Percentiles rank a stretch among this genome's conserved stretches.
phyloP scores from a whole-genome alignment of 1,140 invertebrate species.

The Idris sp. region DNA sequence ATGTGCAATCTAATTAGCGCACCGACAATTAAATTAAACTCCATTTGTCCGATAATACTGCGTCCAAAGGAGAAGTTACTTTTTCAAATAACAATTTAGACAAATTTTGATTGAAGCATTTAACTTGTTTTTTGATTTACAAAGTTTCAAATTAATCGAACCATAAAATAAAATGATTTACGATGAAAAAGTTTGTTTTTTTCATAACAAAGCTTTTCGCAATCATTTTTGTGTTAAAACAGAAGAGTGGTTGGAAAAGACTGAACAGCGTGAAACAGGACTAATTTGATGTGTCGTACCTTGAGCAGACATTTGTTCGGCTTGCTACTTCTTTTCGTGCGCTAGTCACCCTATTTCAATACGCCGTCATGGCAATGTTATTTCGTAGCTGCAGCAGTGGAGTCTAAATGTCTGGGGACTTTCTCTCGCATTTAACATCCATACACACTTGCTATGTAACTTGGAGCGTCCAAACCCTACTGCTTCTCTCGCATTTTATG shows the following conservation, averaged over 20 bases:
- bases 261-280: constrained; percentile 5
- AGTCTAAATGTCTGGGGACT: constrained; percentile 63
- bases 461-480: constrained; percentile 60
- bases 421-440: constrained; percentile 65
- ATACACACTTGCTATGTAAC: constrained; percentile 54
- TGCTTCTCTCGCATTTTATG: constrained; percentile 66
- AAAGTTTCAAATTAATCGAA: no score
- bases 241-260: neutral
- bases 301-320: constrained; percentile 69
- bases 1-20: no score
- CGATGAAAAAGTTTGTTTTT: no score
- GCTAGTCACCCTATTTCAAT: constrained; percentile 61
- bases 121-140: no score
- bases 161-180: no score
- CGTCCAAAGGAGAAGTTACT: no score
- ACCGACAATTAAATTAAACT: no score
- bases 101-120: no score
- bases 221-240: no score
- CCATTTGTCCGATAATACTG: no score
- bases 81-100: no score
- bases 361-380: constrained; percentile 52
- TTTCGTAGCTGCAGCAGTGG: constrained; percentile 48
- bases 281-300: constrained; percentile 51
- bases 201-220: no score
- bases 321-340: constrained; percentile 56